Evolutionary conservation across 2,888 invertebrate species (phyloP).

Genomic region (Rhynchonema sp.): DNA sequence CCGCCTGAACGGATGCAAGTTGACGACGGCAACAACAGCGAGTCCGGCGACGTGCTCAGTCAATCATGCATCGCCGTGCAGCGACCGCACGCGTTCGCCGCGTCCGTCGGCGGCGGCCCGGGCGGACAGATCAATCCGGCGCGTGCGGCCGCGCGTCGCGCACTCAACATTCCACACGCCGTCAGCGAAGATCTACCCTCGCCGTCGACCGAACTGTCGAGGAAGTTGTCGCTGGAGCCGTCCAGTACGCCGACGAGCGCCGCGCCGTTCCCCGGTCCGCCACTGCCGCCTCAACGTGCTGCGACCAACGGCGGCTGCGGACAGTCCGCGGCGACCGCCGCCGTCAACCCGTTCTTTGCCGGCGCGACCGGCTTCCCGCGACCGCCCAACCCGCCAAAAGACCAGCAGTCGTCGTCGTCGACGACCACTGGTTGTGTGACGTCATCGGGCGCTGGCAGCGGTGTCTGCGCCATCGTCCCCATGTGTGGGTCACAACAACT

Average conservation of each 20-base stretch:
- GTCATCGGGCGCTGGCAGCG: no score
- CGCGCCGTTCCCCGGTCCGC: no score
- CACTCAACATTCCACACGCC: constrained; percentile 5
- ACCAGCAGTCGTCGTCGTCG: no score
- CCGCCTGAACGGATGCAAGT: no score
- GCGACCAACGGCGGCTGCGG: no score
- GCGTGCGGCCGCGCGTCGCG: background rate
- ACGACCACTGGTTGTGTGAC: background rate
- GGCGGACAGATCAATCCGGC: background rate
- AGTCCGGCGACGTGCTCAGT: background rate
- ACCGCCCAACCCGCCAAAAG: no score
- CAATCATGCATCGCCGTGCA: background rate
- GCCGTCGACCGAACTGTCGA: constrained; percentile 22
- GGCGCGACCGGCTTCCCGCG: background rate
- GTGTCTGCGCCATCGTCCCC: no score
- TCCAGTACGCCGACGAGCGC: no score
- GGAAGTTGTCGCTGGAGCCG: constrained; percentile 12
- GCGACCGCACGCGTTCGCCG: constrained; percentile 9
- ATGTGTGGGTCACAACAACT: no score
- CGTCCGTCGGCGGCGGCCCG: background rate
- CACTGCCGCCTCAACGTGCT: no score
- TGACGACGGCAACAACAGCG: no score
- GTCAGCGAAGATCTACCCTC: constrained; percentile 18
- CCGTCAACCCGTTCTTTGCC: constrained; percentile 7
- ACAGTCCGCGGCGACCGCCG: background rate